Conservation (phyloP, 2,797 vertebrate genomes). For the Mormyrops boulengeri region DNA sequence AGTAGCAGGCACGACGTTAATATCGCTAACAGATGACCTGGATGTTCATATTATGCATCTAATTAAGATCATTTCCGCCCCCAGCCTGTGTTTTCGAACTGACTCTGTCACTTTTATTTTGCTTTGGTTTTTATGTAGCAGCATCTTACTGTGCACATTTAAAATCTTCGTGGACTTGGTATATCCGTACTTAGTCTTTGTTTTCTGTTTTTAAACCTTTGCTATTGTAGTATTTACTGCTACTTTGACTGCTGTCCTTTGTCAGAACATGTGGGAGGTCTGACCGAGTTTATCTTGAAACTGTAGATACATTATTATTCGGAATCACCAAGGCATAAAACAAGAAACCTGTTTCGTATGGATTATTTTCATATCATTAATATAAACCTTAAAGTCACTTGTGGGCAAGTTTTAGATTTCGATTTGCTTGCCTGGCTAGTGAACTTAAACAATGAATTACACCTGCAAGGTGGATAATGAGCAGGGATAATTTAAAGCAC, state of each 20-base stretch:
- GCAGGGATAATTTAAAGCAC: not conserved
- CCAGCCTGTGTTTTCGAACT: slow-evolving; percentile 7
- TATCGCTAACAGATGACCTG: slow-evolving; percentile 5
- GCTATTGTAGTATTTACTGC: not conserved
- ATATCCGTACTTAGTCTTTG: not conserved
- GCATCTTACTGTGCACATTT: not conserved
- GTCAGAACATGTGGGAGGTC: not conserved
- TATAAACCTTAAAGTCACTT: not conserved
- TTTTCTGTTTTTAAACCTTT: not conserved
- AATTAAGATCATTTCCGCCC: not conserved
- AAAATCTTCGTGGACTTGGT: not conserved
- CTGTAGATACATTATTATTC: not conserved
- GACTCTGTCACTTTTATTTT: slow-evolving; percentile 2
- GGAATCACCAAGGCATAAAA: not conserved
- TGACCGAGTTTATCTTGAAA: not conserved
- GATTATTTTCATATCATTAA: not conserved
- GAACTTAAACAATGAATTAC: not conserved
- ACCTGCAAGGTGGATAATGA: not conserved
- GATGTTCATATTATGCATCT: slow-evolving; percentile 12
- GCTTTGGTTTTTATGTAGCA: not conserved
- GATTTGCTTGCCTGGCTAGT: not conserved
- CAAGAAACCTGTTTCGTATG: not conserved
- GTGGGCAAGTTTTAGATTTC: not conserved
- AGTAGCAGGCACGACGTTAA: not conserved
- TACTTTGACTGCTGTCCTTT: not conserved